Percentiles rank a stretch among this genome's conserved stretches.
Evolutionary conservation across 2,113 vertebrate species (phyloP).

Genomic region (Thamnaconus septentrionalis): DNA sequence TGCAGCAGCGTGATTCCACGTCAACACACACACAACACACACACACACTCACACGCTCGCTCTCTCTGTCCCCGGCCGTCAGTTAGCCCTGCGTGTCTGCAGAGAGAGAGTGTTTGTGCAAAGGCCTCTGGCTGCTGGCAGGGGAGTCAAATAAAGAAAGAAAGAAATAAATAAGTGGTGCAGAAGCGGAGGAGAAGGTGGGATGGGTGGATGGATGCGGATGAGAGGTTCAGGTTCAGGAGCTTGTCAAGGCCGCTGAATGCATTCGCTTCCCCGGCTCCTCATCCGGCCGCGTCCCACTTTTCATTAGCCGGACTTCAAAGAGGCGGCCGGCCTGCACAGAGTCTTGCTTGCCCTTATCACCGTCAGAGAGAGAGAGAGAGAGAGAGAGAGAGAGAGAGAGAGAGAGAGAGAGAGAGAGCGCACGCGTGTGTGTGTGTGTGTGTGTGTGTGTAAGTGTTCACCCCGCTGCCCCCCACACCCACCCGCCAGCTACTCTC

Average conservation of each 20-base stretch:
- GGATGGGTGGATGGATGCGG: neutral
- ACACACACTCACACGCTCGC: no score
- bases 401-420: neutral
- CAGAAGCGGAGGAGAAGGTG: neutral
- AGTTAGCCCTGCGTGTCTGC: constrained; percentile 37
- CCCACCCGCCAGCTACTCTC: no score
- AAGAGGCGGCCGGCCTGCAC: constrained; percentile 23
- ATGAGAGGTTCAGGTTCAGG: constrained; percentile 40
- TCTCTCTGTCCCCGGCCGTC: constrained; percentile 55
- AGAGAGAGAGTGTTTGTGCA: constrained; percentile 13
- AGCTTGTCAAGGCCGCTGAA: constrained; percentile 48
- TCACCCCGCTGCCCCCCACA: no score
- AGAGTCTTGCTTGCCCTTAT: constrained; percentile 38
- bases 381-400: neutral
- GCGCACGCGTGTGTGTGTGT: constrained; percentile 15
- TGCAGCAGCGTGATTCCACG: constrained; percentile 17
- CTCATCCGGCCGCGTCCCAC: constrained; percentile 51
- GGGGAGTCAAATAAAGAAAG: constrained; percentile 7
- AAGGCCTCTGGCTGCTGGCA: constrained; percentile 21
- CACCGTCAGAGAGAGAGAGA: neutral
- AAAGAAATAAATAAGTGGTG: constrained; percentile 31
- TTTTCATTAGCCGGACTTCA: constrained; percentile 60
- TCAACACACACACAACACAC: no score
- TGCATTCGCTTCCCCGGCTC: constrained; percentile 48
- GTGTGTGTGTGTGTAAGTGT: no score